Evolutionary conservation across 2,888 invertebrate species (phyloP), one percentile per base, ranked within the genome.

Genomic region (Caenorhabditis zanzibari): DNA sequence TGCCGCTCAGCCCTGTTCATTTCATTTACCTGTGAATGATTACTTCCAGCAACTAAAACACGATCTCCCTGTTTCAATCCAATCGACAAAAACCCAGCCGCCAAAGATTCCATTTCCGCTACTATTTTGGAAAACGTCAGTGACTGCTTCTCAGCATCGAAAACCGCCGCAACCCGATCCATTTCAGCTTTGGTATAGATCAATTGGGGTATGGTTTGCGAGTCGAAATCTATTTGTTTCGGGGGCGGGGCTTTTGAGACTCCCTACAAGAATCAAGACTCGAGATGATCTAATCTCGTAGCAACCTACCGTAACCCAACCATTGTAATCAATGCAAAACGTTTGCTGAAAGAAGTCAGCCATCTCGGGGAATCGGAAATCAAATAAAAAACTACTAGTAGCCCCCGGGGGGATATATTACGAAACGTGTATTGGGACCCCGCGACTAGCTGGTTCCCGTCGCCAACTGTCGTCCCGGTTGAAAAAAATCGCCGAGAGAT

Each of bases 31-130:
- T 90, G 88, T 10, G 87, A 86, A 38, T 92, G 91, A 90, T 94
- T 94, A 35, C 93, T 93, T 24, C 93, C 93, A 92, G 93, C 93
- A 14, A 94, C 93, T 0, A 93, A 93, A 19, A 94, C 91, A 28
- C 93, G 85, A 81, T 94, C 93, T 19, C 93, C 93, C 64, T 90
- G 91, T 76, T 91, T 86, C 12, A 94, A 76, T 0, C 93, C 93
- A 28, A 93, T 87, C 5, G 91, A 84, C 28, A 93, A 61, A 12
- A 94, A 86, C 0, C 93, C 93, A 9, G 93, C 90, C 2, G 91
- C 91, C 16, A 91, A 74, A 1, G 85, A 73, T 66, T 91, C 91
- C 89, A 91, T 90, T 86, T 88, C 69, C 9, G 68, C 68, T 16
- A 72, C 61, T 16, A 81, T 56, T 90, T 86, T 86, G 9, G 83